Base-by-base conservation (phyloP, 2,888 invertebrate species). In the Seira musarum region DNA sequence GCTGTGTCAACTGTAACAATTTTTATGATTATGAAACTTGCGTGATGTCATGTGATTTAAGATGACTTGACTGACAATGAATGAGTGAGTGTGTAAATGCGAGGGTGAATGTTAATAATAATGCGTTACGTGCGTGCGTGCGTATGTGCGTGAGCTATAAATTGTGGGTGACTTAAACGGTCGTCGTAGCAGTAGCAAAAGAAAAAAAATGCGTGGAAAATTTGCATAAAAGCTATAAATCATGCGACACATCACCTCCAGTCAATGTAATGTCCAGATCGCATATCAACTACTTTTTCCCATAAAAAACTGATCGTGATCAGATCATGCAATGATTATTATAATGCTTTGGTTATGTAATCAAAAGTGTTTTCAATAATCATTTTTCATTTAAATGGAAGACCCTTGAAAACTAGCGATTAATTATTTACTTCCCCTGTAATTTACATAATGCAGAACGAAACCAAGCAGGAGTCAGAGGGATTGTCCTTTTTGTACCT, bases 331-430 rank as follows among this genome's bases (percentile, higher is more conserved):
- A n/a, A 2, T n/a, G 5, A 15, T 35, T 35, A 6, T 65, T 17
- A 65, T n/a, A 25, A n/a, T 35, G 17, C 6, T 8, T 15, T 65
- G n/a, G 3, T 30, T 30, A 30, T 46, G 19, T 19, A 40, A 19
- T 65, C 40, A 19, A 49, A 68, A 15, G 25, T 30, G 30, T 60
- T 69, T 17, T 22, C 53, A 69, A 24, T 30, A 8, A 69, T 57
- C 57, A 35, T 53, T 53, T 61, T 30, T 30, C 30, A 6, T 30
- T 30, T 30, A 30, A 64, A 72, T 40, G 71, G 24, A 57, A 22
- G 71, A 78, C 77, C 77, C 77, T 78, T 78, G 77, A 30, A n/a
- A 65, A 71, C 66, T 71, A 61, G 71, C 66, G 71, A 66, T 78
- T 78, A 78, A 78, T 78, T 78, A 78, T n/a, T n/a, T n/a, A 65